A percentile compares a stretch with the other conserved stretches of the same genome.
Conservation (phyloP, 2,113 vertebrate species). For the Apodemus speciosus region DNA sequence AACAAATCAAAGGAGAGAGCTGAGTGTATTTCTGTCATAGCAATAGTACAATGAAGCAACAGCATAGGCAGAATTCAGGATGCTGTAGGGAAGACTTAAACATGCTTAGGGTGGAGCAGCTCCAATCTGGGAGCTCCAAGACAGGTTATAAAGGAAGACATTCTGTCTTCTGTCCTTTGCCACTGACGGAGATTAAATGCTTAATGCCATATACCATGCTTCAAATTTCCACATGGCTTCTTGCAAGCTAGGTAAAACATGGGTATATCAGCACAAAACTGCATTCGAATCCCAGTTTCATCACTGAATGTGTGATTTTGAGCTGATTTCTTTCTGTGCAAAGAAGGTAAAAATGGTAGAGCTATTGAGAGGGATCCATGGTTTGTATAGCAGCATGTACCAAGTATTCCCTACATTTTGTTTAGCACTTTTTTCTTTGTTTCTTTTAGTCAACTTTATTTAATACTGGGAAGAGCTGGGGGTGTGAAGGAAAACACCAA, state of each 20-base stretch:
- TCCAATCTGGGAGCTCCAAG: neutral
- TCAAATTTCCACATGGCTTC: neutral
- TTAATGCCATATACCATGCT: neutral
- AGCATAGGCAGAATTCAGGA: neutral
- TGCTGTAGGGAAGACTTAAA: neutral
- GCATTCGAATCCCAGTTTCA: neutral
- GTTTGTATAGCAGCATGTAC: neutral
- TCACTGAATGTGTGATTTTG: neutral
- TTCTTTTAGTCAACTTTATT: neutral
- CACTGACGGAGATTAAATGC: neutral
- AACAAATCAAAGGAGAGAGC: neutral
- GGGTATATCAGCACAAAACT: neutral
- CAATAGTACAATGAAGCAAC: neutral
- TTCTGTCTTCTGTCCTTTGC: neutral
- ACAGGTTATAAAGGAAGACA: neutral
- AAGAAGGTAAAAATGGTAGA: neutral
- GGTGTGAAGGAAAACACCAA: neutral
- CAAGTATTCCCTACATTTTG: neutral
- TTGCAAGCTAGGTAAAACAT: neutral
- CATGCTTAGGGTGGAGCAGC: neutral
- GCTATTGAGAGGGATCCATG: neutral
- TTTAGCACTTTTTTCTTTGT: neutral
- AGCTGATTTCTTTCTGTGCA: neutral
- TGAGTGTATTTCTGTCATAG: neutral
- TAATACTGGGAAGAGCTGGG: neutral